phyloP scores from a whole-genome alignment of 2,888 invertebrate genomes.

The Xanthia icteritia region DNA sequence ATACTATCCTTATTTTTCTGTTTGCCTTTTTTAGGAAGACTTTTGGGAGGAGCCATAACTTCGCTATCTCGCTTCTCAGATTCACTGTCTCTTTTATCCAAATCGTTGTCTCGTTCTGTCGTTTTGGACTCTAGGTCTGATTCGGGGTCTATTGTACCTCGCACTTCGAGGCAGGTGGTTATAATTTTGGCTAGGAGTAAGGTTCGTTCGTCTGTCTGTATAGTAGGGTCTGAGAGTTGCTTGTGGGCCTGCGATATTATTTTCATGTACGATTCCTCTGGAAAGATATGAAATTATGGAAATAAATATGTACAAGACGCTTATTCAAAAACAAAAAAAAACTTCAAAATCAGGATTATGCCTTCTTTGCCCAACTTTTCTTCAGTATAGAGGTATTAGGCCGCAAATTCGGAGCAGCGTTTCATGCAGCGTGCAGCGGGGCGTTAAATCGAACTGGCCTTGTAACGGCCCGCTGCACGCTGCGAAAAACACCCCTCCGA shows the following conservation, averaged over 20 bases:
- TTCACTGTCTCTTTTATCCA: constrained; percentile 59
- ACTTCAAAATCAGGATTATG: too few relatives aligned
- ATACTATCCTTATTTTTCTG: constrained; percentile 70
- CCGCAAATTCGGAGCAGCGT: too few relatives aligned
- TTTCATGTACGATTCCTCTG: constrained; percentile 82
- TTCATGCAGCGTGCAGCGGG: too few relatives aligned
- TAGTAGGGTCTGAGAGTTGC: constrained; percentile 76
- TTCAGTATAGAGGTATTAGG: too few relatives aligned
- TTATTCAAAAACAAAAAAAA: too few relatives aligned
- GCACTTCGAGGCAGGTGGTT: constrained; percentile 78
- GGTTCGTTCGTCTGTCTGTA: constrained; percentile 82
- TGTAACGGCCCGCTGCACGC: too few relatives aligned
- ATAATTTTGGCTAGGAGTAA: constrained; percentile 80
- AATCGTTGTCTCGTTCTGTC: constrained; percentile 57
- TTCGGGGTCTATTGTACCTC: constrained; percentile 71
- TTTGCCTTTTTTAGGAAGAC: constrained; percentile 79
- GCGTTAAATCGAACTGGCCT: too few relatives aligned
- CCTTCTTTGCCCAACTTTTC: too few relatives aligned
- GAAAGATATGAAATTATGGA: constrained; percentile 39
- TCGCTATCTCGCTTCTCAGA: constrained; percentile 65
- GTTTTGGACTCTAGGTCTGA: constrained; percentile 66
- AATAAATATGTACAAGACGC: neutral
- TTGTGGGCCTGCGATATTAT: constrained; percentile 77
- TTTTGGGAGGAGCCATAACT: constrained; percentile 84
- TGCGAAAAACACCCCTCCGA: too few relatives aligned